Evolutionary conservation across 2,888 invertebrate species (phyloP).

Genomic region (Sturmia bella): DNA sequence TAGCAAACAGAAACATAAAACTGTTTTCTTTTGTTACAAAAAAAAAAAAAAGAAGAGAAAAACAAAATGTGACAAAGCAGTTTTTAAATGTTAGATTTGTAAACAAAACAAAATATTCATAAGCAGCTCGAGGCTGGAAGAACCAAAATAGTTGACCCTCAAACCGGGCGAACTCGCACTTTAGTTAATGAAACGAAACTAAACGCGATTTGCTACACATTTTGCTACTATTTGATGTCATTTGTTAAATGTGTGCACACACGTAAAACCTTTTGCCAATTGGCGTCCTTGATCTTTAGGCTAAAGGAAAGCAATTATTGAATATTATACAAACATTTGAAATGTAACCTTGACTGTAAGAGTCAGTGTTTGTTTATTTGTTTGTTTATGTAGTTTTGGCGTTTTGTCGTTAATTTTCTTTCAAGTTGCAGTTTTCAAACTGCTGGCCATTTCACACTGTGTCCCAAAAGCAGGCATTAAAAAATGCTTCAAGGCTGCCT

Average conservation of each 20-base stretch:
- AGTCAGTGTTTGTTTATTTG: constrained; percentile 9
- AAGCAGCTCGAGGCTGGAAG: background rate
- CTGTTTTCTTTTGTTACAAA: background rate
- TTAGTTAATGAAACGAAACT: constrained; percentile 53
- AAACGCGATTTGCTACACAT: constrained; percentile 63
- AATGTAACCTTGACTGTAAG: constrained; percentile 49
- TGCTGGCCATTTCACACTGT: constrained; percentile 49
- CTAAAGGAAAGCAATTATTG: background rate
- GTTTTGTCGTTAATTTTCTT: constrained; percentile 13
- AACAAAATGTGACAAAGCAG: constrained; percentile 13
- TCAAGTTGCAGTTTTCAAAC: constrained; percentile 4
- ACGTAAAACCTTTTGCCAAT: constrained; percentile 30
- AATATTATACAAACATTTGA: constrained; percentile 5
- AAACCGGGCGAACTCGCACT: constrained; percentile 38
- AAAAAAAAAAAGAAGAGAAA: no score
- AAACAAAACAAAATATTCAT: background rate
- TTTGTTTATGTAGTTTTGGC: constrained; percentile 44
- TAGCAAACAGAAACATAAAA: constrained; percentile 6
- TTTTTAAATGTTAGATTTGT: constrained; percentile 3
- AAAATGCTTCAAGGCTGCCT: constrained; percentile 39
- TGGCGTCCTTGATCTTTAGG: constrained; percentile 48
- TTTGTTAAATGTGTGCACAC: constrained; percentile 13
- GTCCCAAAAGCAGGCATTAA: background rate
- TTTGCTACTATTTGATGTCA: constrained; percentile 57
- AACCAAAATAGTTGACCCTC: constrained; percentile 1